Evolutionary conservation across 2,113 vertebrate species (phyloP).

Genomic region (Eclectus roratus): DNA sequence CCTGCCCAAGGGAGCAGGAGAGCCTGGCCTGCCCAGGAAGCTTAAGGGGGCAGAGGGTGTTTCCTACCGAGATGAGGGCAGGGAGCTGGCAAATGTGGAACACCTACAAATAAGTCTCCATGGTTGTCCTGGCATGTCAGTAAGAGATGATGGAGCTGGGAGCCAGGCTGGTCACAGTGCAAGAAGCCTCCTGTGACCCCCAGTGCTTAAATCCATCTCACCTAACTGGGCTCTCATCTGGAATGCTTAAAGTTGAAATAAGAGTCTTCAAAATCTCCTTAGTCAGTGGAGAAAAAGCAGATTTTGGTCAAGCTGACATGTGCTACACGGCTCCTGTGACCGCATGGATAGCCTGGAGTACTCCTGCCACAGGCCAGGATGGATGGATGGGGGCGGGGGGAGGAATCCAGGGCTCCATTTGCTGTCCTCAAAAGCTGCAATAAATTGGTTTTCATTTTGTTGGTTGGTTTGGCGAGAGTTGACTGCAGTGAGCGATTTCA

Average conservation of each 20-base stretch:
- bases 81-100: background rate
- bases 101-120: background rate
- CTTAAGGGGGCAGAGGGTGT: background rate
- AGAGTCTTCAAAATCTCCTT: background rate
- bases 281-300: background rate
- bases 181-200: background rate
- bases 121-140: background rate
- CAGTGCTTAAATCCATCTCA: background rate
- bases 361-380: background rate
- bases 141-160: background rate
- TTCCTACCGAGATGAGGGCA: background rate
- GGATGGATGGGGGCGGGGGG: fast-evolving
- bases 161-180: background rate
- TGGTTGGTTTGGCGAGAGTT: background rate
- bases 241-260: background rate
- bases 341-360: background rate
- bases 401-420: background rate
- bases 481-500: background rate
- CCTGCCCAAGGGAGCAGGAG: background rate
- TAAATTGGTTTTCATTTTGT: background rate
- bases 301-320: background rate
- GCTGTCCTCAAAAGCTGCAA: background rate
- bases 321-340: fast-evolving
- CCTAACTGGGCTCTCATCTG: background rate
- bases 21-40: background rate